Conservation (phyloP, 2,797 vertebrate species). For the Poeciliopsis presidionis region DNA sequence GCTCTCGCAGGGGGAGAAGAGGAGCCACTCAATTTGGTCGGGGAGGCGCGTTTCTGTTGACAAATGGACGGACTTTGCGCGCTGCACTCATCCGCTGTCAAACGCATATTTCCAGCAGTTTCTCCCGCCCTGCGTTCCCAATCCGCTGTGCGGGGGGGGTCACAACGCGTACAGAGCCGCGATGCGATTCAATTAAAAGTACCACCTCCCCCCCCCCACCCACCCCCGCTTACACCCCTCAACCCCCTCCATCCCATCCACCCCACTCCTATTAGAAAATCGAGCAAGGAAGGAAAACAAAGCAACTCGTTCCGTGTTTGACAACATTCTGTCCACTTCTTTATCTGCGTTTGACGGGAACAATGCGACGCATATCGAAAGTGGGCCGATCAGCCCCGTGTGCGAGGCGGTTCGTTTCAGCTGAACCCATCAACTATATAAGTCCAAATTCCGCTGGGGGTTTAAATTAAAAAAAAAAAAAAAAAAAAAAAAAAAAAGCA, state of each 20-base stretch:
- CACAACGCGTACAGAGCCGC: background rate
- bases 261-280: conserved; percentile 17
- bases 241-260: no score
- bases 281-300: conserved; percentile 27
- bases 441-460: conserved; percentile 66
- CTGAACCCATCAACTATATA: conserved; percentile 61
- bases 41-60: conserved; percentile 19
- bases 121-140: conserved; percentile 38
- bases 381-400: conserved; percentile 56
- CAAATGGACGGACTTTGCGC: conserved; percentile 46
- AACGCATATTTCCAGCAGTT: conserved; percentile 65
- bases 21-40: conserved; percentile 15
- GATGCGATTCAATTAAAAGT: conserved; percentile 34
- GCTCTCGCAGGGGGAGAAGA: background rate
- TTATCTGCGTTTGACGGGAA: conserved; percentile 13
- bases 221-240: no score
- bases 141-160: no score
- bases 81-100: conserved; percentile 28
- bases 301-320: conserved; percentile 43
- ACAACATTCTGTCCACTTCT: conserved; percentile 13
- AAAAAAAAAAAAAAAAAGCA: no score
- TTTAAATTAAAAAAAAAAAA: conserved; percentile 13
- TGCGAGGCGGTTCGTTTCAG: conserved; percentile 56
- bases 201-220: background rate
- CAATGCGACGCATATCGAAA: conserved; percentile 57